Evolutionary conservation across 2,797 vertebrate genomes (phyloP).

Genomic region (Peromyscus nudipes): DNA sequence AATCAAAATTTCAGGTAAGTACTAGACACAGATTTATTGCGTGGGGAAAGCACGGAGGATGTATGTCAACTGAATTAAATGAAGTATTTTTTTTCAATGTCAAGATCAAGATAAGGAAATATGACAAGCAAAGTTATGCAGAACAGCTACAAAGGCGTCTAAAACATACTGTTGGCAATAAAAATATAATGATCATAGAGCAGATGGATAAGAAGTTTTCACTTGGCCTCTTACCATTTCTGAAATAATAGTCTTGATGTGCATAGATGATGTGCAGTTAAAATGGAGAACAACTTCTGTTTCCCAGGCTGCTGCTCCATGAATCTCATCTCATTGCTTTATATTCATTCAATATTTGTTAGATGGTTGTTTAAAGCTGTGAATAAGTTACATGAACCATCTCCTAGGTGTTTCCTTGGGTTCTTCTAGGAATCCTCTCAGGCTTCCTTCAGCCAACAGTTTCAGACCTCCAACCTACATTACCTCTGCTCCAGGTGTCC

Average conservation of each 20-base stretch:
- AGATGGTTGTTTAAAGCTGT: not conserved
- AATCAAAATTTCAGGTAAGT: slow-evolving; percentile 27
- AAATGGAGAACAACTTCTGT: not conserved
- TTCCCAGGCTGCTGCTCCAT: no score
- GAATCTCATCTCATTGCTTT: not conserved
- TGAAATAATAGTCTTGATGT: not conserved
- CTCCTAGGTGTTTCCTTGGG: fast-evolving
- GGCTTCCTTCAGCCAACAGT: not conserved
- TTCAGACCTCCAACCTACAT: not conserved
- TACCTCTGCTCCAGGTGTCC: not conserved
- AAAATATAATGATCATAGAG: not conserved
- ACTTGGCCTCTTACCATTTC: not conserved
- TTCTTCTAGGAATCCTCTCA: not conserved
- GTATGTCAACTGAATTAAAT: not conserved
- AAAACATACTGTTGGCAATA: not conserved
- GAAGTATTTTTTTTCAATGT: not conserved
- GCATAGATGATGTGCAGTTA: not conserved
- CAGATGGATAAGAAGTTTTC: not conserved
- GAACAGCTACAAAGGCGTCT: not conserved
- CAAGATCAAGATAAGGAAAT: not conserved
- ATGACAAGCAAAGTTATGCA: not conserved
- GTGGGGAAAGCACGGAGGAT: not conserved
- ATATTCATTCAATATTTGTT: not conserved
- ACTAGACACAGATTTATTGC: not conserved
- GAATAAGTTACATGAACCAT: not conserved